Conservation (phyloP, 2,113 vertebrate species). For the Marmota flaviventris region DNA sequence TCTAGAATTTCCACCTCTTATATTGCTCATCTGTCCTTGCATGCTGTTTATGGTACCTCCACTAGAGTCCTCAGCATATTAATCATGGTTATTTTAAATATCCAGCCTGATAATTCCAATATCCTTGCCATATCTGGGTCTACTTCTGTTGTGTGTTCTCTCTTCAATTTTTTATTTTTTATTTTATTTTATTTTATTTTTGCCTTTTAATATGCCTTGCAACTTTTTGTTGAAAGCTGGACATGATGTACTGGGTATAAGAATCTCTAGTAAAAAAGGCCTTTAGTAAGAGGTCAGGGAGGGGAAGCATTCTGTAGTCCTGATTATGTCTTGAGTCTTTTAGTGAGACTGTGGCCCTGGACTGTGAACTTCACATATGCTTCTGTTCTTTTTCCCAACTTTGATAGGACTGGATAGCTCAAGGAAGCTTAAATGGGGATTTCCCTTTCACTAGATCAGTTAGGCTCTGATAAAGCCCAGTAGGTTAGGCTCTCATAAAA, state of each 20-base stretch:
- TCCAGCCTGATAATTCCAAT: background rate
- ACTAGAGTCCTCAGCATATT: background rate
- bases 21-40: background rate
- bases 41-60: background rate
- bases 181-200: background rate
- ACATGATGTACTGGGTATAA: background rate
- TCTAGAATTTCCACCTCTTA: background rate
- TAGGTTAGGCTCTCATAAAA: background rate
- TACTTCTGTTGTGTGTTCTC: background rate
- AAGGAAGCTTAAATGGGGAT: background rate
- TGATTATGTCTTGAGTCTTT: background rate
- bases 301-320: background rate
- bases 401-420: background rate
- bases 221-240: background rate
- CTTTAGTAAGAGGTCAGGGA: background rate
- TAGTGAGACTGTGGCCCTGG: background rate
- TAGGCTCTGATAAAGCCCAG: background rate
- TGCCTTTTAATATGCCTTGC: background rate
- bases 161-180: background rate
- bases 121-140: background rate
- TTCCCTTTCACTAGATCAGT: background rate
- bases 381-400: background rate
- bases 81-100: background rate
- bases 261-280: background rate
- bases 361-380: background rate